These are phyloP conservation scores for Atlantisia rogersi DNA, from an alignment of 2,113 vertebrate genomes.

Conservation along the genomic window DNA sequence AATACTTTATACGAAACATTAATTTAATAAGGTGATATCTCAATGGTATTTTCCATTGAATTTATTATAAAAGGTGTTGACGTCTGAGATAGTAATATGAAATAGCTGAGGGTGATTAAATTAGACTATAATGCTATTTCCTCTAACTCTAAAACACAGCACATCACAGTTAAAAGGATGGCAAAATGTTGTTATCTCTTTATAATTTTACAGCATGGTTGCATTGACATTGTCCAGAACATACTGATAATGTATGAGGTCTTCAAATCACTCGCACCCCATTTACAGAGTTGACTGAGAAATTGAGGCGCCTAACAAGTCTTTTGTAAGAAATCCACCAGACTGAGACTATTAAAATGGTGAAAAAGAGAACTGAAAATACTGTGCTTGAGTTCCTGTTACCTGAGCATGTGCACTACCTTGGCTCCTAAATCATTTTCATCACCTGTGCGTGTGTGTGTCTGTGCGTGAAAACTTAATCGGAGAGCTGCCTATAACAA, in stretches of 20 bases:
- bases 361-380: not conserved
- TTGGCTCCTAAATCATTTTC: not conserved
- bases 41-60: conserved; percentile 53
- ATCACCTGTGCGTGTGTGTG: accelerated
- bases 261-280: not conserved
- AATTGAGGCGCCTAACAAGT: not conserved
- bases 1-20: conserved; percentile 38
- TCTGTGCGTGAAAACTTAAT: not conserved
- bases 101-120: not conserved
- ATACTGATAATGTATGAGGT: not conserved
- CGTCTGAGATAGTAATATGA: not conserved
- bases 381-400: not conserved
- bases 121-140: conserved; percentile 7
- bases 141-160: not conserved
- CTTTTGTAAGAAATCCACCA: not conserved
- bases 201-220: not conserved
- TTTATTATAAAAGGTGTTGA: conserved; percentile 35
- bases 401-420: not conserved
- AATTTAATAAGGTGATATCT: conserved; percentile 56
- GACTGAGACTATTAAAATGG: not conserved
- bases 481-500: not conserved
- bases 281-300: not conserved
- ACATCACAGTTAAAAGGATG: not conserved
- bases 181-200: not conserved
- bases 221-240: not conserved